phyloP scores from a whole-genome alignment of 2,113 vertebrate genomes.

The Arothron firmamentum region DNA sequence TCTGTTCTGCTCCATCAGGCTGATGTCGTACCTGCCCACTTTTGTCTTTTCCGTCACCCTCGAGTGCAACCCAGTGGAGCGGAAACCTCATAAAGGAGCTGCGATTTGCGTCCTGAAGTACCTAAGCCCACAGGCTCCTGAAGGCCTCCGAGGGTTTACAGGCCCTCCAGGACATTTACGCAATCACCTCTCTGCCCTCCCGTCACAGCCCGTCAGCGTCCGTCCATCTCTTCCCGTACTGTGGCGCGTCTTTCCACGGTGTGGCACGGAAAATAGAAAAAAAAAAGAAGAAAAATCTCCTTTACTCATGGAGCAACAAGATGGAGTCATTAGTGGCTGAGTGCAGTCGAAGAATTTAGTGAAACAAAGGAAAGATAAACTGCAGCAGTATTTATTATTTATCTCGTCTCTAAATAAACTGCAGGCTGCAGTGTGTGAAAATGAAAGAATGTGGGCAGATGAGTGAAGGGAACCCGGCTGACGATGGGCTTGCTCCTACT shows the following conservation, averaged over 20 bases:
- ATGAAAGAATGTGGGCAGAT: background rate
- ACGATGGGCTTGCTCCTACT: too few relatives aligned
- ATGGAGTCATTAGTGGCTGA: background rate
- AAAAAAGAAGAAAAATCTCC: background rate
- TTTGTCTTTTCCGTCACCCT: conserved; percentile 14
- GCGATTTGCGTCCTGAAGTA: conserved; percentile 7
- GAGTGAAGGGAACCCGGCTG: background rate
- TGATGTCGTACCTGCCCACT: conserved; percentile 19
- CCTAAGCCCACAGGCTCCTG: conserved; percentile 22
- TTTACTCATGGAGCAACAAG: background rate
- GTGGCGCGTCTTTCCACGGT: background rate
- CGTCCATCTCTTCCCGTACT: conserved; percentile 20
- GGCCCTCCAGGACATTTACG: conserved; percentile 36
- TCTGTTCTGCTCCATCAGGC: conserved; percentile 10
- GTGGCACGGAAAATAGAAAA: background rate
- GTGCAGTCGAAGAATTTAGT: background rate
- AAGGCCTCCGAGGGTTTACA: conserved; percentile 28
- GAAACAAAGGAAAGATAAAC: background rate
- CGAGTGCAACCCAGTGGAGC: conserved; percentile 26
- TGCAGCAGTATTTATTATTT: too few relatives aligned
- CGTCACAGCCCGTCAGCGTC: conserved; percentile 39
- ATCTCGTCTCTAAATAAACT: too few relatives aligned
- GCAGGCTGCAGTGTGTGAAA: too few relatives aligned
- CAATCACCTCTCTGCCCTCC: conserved; percentile 51
- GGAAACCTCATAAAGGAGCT: conserved; percentile 35